Evolutionary conservation across 2,797 vertebrate species (phyloP), one percentile per base, ranked within the genome.

Genomic region (Geotria australis): DNA sequence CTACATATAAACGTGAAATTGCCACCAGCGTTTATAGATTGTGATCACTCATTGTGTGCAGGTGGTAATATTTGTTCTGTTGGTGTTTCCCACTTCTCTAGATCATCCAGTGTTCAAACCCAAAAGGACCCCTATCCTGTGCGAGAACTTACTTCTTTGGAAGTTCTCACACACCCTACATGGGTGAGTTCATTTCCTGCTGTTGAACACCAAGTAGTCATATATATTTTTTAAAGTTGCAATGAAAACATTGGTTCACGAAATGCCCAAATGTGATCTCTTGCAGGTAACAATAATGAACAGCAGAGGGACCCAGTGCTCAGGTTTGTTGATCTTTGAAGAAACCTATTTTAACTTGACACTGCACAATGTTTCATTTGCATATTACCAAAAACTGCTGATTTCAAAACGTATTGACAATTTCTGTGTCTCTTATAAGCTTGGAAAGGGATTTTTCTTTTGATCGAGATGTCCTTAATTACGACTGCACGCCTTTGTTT

Each of bases 101-200:
- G 91, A 72, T 89, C 48, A 76, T 85, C 56, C 85, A 88, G 67
- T 98, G 89, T 58, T 79, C 88, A 7, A 77, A 81, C 65, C 83
- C 91, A n/a, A 89, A 83, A 71, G 83, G 83, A 62, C 80, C 85
- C 53, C 68, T 98, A 46, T 73, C 79, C 62, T 98, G 91, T 68
- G 78, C 85, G 56, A 78, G 91, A 61, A 95, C 91, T 5, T 98
- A 83, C 69, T 91, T 98, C 68, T 86, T 98, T 66, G 91, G 83
- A 64, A 75, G 74, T 47, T 81, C 83, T 62, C 80, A 94, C 63
- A 14, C 73, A 47, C 85, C 91, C 48, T 91, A 80, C 63, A 69
- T 89, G 48, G 89, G 91, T 96, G 67, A 73, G 74, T 69, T 10
- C 64, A 48, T 60, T n/a, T 13, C 38, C 48, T 47, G 9, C 48